Base-by-base conservation (phyloP, 2,797 vertebrate species). In the Sciurus carolinensis region DNA sequence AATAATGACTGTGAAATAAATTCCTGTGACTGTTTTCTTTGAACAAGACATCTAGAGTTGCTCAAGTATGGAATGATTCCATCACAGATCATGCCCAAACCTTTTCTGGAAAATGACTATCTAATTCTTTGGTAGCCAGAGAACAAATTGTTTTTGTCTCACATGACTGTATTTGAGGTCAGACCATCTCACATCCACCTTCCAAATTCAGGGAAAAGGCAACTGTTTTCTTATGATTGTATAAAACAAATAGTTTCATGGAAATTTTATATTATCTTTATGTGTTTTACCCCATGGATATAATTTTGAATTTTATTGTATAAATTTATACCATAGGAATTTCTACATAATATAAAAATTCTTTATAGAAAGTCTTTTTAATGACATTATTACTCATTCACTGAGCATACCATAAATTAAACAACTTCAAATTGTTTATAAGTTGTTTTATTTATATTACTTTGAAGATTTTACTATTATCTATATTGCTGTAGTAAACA, bases 261-360 rank as follows among this genome's bases (percentile, higher is more conserved):
- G 79, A 94, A 86, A 85, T 86, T 77, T 80, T 96, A 39, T 91
- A 75, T 86, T 62, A 92, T 44, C 87, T 96, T 76, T 76, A 83
- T 92, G 57, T 85, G 39, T 85, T 80, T 54, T 84, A 44, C 13
- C 69, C n/a, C 47, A 47, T 87, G 12, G 54, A 47, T 91, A 77
- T 84, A 89, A 80, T 50, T 95, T 92, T 95, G 39, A 94, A 72
- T 91, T 92, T 80, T 97, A 57, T 80, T 12, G 30, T 26, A 3
- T 82, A 90, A 83, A 54, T 94, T 95, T 90, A 30, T 72, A 82
- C 81, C 28, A 42, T 67, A 94, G 82, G 30, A 64, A 84, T 66
- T 67, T 87, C 83, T 95, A 3, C 84, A 73, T 80, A 75, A 86
- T 90, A 79, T 9, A 17, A 95, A 92, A 64, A 52, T 94, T 90